These are phyloP conservation scores for Monopis laevigella DNA, from an alignment of 2,888 invertebrate genomes.

Conservation along the genomic window DNA sequence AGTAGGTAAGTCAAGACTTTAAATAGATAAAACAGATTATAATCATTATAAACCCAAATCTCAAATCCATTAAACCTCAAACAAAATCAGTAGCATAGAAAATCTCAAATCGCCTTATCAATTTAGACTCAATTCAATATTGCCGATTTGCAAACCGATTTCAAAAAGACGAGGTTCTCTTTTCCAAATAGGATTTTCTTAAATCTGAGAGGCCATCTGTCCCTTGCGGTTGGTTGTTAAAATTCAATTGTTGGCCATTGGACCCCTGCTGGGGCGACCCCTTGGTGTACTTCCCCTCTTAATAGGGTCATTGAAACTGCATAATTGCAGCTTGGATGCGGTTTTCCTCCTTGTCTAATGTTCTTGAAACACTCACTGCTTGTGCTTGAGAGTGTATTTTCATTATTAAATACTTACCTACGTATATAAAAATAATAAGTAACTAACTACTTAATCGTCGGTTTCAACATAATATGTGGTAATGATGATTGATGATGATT, in stretches of 20 bases:
- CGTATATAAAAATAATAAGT: no score
- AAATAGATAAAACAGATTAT: no score
- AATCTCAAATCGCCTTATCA: slow-evolving; percentile 6
- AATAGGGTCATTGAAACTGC: slow-evolving; percentile 62
- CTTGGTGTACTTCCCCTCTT: slow-evolving; percentile 36
- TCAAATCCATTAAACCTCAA: no score
- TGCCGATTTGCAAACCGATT: slow-evolving; percentile 6
- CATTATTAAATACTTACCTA: no score
- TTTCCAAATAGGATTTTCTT: slow-evolving; percentile 50
- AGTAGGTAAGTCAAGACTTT: no score
- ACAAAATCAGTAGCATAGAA: not conserved
- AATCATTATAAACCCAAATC: no score
- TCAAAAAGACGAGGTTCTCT: slow-evolving; percentile 1
- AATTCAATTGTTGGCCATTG: slow-evolving; percentile 58
- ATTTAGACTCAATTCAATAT: slow-evolving; percentile 6
- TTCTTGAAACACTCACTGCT: no score
- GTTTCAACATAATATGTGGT: no score
- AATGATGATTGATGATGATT: no score
- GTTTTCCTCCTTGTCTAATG: slow-evolving; percentile 26
- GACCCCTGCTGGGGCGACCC: slow-evolving; percentile 33
- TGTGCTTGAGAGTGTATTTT: no score
- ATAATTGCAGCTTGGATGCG: slow-evolving; percentile 66
- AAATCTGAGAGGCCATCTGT: slow-evolving; percentile 45
- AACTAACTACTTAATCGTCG: no score
- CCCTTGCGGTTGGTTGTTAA: slow-evolving; percentile 41